Percentiles rank a stretch among this genome's conserved stretches.
Evolutionary conservation across 1,140 invertebrate species (phyloP).

Genomic region (Drosophila melanogaster): Release_6_plus_ISO1_MT NT_033779.5:13421501-13422000

Average conservation of each 20-base stretch:
- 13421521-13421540: conserved; percentile 33
- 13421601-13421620: conserved; percentile 1
- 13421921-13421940: conserved; percentile 47
- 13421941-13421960: conserved; percentile 33
- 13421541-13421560: conserved; percentile 17
- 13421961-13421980: not conserved
- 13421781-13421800: conserved; percentile 6
- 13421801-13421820: conserved; percentile 5
- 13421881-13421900: conserved; percentile 23
- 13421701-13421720: not conserved
- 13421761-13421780: not conserved
- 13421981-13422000: conserved; percentile 30
- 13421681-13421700: not conserved
- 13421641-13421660: not conserved
- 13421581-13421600: conserved; percentile 25
- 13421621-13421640: not conserved
- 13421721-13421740: not conserved
- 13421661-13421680: not conserved
- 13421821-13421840: conserved; percentile 2
- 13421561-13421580: conserved; percentile 13
- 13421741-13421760: not conserved
- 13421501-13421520: conserved; percentile 35
- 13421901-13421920: conserved; percentile 50
- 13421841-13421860: not conserved
- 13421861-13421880: conserved; percentile 32